Conservation (phyloP, 1,140 invertebrate species). For the Polyergus mexicanus region DNA sequence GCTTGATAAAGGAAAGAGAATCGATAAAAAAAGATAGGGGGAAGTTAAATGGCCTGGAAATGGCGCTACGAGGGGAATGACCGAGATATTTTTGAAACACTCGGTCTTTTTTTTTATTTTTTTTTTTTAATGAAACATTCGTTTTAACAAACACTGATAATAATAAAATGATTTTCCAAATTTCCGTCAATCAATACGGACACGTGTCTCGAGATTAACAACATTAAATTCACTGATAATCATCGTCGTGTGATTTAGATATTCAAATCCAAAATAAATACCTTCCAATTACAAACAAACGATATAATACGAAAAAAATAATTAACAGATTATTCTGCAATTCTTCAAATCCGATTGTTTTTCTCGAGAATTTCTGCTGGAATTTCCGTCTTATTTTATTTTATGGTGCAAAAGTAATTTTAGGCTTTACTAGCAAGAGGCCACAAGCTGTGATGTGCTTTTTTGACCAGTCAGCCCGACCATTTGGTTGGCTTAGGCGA, state of each 20-base stretch:
- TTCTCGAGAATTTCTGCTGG: background rate
- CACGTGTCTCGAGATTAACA: background rate
- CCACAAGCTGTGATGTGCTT: no score
- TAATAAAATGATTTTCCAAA: background rate
- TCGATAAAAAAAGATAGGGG: background rate
- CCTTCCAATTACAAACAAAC: background rate
- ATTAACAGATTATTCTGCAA: background rate
- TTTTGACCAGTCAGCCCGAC: conserved; percentile 69
- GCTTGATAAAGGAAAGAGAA: conserved; percentile 5
- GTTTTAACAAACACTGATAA: background rate
- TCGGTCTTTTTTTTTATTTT: background rate
- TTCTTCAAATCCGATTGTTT: background rate
- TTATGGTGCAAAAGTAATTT: no score
- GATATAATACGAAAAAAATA: background rate
- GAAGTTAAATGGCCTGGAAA: conserved; percentile 6
- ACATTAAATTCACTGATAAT: background rate
- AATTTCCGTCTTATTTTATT: no score
- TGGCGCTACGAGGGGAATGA: background rate
- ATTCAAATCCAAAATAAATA: no score
- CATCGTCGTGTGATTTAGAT: background rate
- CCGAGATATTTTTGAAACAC: background rate
- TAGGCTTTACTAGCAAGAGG: no score
- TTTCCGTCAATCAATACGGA: background rate
- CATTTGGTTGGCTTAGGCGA: conserved; percentile 80
- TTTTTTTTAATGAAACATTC: background rate